These are phyloP conservation scores for Monomorium pharaonis DNA, from an alignment of 1,140 invertebrate genomes.

Conservation along the genomic window DNA sequence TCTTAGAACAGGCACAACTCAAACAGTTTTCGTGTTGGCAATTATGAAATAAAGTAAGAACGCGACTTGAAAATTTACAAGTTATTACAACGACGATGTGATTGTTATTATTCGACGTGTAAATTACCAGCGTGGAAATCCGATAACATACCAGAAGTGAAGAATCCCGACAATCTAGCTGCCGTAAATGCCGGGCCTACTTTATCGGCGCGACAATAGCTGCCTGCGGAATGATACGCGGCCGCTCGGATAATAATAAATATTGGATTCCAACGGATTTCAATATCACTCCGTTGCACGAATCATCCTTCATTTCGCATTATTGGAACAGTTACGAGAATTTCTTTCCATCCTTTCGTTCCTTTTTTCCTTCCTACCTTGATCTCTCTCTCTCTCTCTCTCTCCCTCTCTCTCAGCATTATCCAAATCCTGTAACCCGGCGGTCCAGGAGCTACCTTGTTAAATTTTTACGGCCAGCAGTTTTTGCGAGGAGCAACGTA, in stretches of 20 bases:
- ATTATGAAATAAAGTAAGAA: background rate
- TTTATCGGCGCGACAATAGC: slow-evolving; percentile 54
- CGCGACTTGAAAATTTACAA: background rate
- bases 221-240: slow-evolving; percentile 40
- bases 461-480: slow-evolving; percentile 78
- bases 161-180: slow-evolving; percentile 46
- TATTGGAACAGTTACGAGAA: slow-evolving; percentile 26
- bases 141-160: slow-evolving; percentile 39
- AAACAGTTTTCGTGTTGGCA: background rate
- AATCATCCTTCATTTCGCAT: slow-evolving; percentile 64
- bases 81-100: background rate
- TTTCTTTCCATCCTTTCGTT: background rate
- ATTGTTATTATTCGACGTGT: slow-evolving; percentile 37
- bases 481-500: slow-evolving; percentile 60
- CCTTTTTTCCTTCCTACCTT: background rate
- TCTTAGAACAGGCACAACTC: background rate
- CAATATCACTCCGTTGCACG: slow-evolving; percentile 66
- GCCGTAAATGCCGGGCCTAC: slow-evolving; percentile 38
- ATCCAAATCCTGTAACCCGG: slow-evolving; percentile 30
- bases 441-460: slow-evolving; percentile 65
- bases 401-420: background rate
- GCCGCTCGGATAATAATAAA: slow-evolving; percentile 64
- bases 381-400: background rate
- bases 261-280: slow-evolving; percentile 68
- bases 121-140: slow-evolving; percentile 52